These are phyloP conservation scores for Terrapene triunguis DNA, from an alignment of 2,113 vertebrate species.

Conservation along the genomic window DNA sequence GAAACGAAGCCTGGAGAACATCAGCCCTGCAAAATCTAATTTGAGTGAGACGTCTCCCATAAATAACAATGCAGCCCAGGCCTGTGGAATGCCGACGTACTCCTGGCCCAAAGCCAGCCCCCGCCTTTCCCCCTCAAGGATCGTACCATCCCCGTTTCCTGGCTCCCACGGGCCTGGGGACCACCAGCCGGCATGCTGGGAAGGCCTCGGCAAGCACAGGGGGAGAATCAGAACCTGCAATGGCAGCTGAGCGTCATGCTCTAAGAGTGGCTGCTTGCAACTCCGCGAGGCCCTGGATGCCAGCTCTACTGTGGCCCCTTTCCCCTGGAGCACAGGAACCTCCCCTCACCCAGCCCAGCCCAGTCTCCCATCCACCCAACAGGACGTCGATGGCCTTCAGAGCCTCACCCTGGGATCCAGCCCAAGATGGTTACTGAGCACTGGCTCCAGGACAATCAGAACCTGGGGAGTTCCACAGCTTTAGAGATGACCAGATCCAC, in stretches of 20 bases:
- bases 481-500: not conserved
- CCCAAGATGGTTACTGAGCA: no score
- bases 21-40: not conserved
- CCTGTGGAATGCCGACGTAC: not conserved
- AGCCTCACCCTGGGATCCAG: no score
- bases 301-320: not conserved
- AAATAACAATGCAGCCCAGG: not conserved
- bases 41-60: not conserved
- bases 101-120: not conserved
- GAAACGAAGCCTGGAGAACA: not conserved
- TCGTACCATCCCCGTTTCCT: not conserved
- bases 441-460: no score
- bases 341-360: no score
- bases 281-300: not conserved
- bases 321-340: not conserved
- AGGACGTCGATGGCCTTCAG: not conserved
- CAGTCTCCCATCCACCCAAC: no score
- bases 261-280: not conserved
- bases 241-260: not conserved
- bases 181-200: not conserved
- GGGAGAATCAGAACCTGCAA: not conserved
- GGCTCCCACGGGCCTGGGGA: not conserved
- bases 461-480: no score
- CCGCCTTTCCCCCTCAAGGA: not conserved
- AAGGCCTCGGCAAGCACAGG: not conserved